These are phyloP conservation scores for Pedetes capensis DNA, from an alignment of 2,113 vertebrate genomes.

Conservation along the genomic window DNA sequence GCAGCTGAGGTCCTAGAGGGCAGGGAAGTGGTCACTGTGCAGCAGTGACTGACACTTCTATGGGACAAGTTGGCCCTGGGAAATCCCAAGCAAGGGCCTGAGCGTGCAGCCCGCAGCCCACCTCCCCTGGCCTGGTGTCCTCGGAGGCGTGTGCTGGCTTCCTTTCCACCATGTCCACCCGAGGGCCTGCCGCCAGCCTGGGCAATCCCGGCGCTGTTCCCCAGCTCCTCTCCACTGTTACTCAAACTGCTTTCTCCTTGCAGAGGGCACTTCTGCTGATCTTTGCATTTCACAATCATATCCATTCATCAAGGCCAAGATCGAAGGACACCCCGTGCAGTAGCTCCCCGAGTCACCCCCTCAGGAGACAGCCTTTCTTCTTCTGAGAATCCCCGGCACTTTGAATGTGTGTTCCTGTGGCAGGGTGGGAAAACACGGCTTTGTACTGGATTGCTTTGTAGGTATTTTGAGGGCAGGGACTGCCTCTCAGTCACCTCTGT, in stretches of 20 bases:
- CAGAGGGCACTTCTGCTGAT: constrained; percentile 58
- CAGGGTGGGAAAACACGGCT: not conserved
- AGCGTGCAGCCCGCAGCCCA: rapidly evolving
- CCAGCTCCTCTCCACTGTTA: not conserved
- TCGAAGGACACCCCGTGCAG: constrained; percentile 35
- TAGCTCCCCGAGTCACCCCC: constrained; percentile 45
- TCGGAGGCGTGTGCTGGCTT: rapidly evolving
- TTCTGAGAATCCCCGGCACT: constrained; percentile 39
- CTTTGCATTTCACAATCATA: constrained; percentile 41
- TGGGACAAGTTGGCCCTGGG: not conserved
- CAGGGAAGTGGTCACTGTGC: not conserved
- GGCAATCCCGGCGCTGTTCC: not conserved
- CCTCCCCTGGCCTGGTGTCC: not conserved
- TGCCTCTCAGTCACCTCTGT: not conserved
- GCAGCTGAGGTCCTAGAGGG: not conserved
- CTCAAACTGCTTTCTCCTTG: constrained; percentile 7
- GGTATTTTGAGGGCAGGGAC: constrained; percentile 42
- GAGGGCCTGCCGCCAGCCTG: rapidly evolving
- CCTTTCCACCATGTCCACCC: rapidly evolving
- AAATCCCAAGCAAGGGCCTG: not conserved
- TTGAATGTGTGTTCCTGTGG: constrained; percentile 8
- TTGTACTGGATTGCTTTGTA: constrained; percentile 50
- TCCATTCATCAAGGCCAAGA: constrained; percentile 63
- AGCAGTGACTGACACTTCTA: too few relatives aligned
- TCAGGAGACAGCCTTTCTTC: constrained; percentile 55